phyloP scores from a whole-genome alignment of 2,888 invertebrate genomes.

The Trachelus troglodyta region DNA sequence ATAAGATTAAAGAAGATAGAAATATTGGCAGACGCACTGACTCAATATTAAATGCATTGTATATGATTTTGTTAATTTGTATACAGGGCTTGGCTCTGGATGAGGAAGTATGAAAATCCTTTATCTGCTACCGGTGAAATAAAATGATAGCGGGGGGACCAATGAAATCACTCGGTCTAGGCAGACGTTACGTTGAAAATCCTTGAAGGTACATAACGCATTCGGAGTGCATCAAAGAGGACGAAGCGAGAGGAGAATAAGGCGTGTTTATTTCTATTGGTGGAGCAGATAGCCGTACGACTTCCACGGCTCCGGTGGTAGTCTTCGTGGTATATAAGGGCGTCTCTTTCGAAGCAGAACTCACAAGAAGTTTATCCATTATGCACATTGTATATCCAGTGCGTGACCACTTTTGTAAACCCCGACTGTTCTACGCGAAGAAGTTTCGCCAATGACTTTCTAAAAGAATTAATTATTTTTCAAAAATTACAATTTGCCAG shows the following conservation, averaged over 20 bases:
- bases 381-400: slow-evolving; percentile 25
- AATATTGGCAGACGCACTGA: not conserved
- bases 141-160: not conserved
- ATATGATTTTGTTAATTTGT: not conserved
- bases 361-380: slow-evolving; percentile 37
- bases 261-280: slow-evolving; percentile 47
- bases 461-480: not conserved
- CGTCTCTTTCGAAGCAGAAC: slow-evolving; percentile 39
- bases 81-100: not conserved
- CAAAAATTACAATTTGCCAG: not conserved
- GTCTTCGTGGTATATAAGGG: slow-evolving; percentile 51
- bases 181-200: slow-evolving; percentile 15
- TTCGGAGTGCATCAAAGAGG: slow-evolving; percentile 11
- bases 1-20: not conserved
- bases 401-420: not conserved
- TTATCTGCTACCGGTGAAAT: not conserved
- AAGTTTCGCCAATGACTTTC: not conserved
- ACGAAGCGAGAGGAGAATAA: not conserved
- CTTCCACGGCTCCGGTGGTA: slow-evolving; percentile 30
- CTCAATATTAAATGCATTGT: not conserved
- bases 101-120: not conserved
- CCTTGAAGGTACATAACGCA: slow-evolving; percentile 13
- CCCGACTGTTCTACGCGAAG: not conserved
- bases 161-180: not conserved
- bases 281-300: slow-evolving; percentile 38